These are phyloP conservation scores for Malachius bipustulatus DNA, from an alignment of 2,888 invertebrate species.

Conservation along the genomic window DNA sequence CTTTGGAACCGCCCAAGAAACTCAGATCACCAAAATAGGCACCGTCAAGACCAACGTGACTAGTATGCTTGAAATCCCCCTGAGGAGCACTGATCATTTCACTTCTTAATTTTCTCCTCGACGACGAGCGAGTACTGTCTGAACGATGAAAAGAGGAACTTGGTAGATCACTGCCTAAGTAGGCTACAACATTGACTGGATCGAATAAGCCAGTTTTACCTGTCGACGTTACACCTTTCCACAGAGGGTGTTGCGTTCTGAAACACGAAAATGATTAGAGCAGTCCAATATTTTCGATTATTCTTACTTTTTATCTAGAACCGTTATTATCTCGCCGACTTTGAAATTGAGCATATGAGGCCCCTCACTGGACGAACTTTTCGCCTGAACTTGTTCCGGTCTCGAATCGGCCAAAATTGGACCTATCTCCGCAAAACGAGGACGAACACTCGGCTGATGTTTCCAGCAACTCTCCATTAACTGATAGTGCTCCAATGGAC, in stretches of 20 bases:
- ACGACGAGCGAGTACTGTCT: slow-evolving; percentile 50
- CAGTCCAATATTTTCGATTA: not conserved
- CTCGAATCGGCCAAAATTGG: slow-evolving; percentile 69
- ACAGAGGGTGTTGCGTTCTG: slow-evolving; percentile 53
- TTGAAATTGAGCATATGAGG: slow-evolving; percentile 66
- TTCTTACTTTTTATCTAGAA: slow-evolving; percentile 67
- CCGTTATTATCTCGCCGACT: slow-evolving; percentile 83
- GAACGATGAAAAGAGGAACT: slow-evolving; percentile 42
- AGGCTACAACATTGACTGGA: slow-evolving; percentile 79
- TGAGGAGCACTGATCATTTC: slow-evolving; percentile 97
- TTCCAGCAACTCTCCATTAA: slow-evolving; percentile 96
- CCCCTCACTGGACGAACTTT: slow-evolving; percentile 41
- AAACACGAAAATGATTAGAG: slow-evolving; percentile 15
- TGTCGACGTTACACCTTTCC: slow-evolving; percentile 83
- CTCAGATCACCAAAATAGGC: slow-evolving; percentile 93
- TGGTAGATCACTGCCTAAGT: slow-evolving; percentile 64
- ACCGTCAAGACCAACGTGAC: slow-evolving; percentile 93
- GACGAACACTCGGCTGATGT: slow-evolving; percentile 78
- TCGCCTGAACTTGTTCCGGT: slow-evolving; percentile 87
- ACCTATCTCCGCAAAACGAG: slow-evolving; percentile 79
- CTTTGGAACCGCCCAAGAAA: slow-evolving; percentile 49
- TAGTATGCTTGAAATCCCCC: slow-evolving; percentile 90
- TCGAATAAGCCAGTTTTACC: slow-evolving; percentile 92
- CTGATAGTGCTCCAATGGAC: slow-evolving; percentile 83
- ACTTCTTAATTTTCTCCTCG: slow-evolving; percentile 56